Base-by-base conservation (phyloP, 2,797 vertebrate species). In the Poeciliopsis paucimaculata region DNA sequence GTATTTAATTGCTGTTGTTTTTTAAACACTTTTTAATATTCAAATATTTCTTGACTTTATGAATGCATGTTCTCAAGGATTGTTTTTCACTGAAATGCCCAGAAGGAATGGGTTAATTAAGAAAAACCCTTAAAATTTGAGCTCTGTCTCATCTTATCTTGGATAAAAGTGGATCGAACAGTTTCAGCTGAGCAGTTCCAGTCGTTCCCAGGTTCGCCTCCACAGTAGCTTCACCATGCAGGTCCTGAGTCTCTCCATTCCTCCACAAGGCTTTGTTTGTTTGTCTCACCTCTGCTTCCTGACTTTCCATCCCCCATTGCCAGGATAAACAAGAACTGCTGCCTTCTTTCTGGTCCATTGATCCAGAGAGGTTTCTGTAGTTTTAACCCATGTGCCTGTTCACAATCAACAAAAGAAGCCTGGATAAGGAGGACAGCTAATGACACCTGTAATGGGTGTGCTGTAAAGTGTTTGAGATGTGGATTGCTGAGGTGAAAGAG, bases 271-370 rank as follows among this genome's bases (percentile, higher is more conserved):
- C 76, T 80, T 70, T 82, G 90, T 84, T 85, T 90, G 87, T 88
- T 90, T 89, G 84, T 80, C 86, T 89, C 92, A 91, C 92, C 91
- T 93, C 81, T 82, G 87, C 88, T 94, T 95, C 94, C 93, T 95
- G 88, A 87, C 81, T 34, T 77, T 81, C 55, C 77, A 66, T 57
- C 46, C 39, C 82, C 75, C 82, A 78, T 51, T 77, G 70, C 70
- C 46, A 79, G 89, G 86, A 90, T 83, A 94, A 95, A 95, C 94
- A 94, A 87, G 83, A 46, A 79, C 84, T 87, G 83, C 87, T 82
- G 83, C 84, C 85, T 70, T 49, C 64, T 73, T 82, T 55, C 80
- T 76, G 77, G 77, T 80, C 76, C 81, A 49, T 47, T 60, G 80
- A 77, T 81, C 72, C 75, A 34, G n/a, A 72, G 18, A 45, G 75